These are phyloP conservation scores for Abscondita cerata DNA, from an alignment of 2,888 invertebrate genomes.

Conservation along the genomic window DNA sequence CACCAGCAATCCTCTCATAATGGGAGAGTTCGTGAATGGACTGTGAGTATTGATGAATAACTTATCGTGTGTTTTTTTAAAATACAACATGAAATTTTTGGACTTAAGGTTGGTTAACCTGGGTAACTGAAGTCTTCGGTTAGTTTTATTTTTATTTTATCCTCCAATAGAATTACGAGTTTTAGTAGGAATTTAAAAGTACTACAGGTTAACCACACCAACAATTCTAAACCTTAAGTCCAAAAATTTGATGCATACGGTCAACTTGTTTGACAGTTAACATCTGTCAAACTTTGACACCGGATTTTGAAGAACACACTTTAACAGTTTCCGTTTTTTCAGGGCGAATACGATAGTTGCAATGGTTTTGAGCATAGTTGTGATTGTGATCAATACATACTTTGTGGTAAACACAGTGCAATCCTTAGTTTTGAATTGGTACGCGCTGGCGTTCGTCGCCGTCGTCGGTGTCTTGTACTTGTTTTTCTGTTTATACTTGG, in stretches of 20 bases:
- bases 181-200: neutral
- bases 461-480: slow-evolving; percentile 73
- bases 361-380: slow-evolving; percentile 69
- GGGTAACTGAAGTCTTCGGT: too few relatives aligned
- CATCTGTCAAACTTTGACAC: too few relatives aligned
- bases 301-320: too few relatives aligned
- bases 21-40: slow-evolving; percentile 87
- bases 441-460: slow-evolving; percentile 59
- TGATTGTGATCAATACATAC: slow-evolving; percentile 81
- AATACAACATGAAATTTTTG: too few relatives aligned
- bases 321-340: slow-evolving; percentile 46
- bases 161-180: too few relatives aligned
- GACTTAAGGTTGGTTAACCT: too few relatives aligned
- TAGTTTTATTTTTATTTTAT: too few relatives aligned
- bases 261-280: too few relatives aligned
- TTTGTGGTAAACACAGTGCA: slow-evolving; percentile 73
- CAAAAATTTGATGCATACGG: too few relatives aligned
- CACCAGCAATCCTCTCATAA: slow-evolving; percentile 77
- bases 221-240: too few relatives aligned
- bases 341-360: slow-evolving; percentile 75
- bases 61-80: too few relatives aligned
- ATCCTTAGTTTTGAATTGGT: slow-evolving; percentile 57
- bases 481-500: slow-evolving; percentile 75
- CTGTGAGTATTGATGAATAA: slow-evolving; percentile 68
- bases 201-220: too few relatives aligned